Conservation (phyloP, 2,113 vertebrate species). For the Barbus barbus region DNA sequence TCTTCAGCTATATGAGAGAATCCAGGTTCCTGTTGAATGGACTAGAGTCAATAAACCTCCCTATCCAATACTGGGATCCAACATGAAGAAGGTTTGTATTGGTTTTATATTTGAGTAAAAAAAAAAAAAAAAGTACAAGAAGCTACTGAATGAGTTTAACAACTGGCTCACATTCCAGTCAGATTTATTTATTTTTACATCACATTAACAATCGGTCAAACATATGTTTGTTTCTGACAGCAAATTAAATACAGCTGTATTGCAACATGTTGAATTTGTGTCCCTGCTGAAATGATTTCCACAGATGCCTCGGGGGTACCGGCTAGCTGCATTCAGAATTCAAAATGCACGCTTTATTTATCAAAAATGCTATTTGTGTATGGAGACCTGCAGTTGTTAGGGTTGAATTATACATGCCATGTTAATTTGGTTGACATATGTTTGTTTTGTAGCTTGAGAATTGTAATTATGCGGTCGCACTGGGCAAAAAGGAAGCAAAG, state of each 20-base stretch:
- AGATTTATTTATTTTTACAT: not conserved
- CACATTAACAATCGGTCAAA: not conserved
- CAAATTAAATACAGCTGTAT: not conserved
- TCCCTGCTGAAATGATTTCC: constrained; percentile 8
- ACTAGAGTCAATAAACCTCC: constrained; percentile 88
- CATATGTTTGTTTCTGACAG: not conserved
- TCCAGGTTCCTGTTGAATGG: constrained; percentile 86
- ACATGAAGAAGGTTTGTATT: constrained; percentile 89
- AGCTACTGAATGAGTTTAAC: not conserved
- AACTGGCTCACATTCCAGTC: no score
- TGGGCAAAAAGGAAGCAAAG: constrained; percentile 85
- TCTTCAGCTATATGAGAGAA: constrained; percentile 90
- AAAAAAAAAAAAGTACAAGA: no score
- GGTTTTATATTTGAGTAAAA: not conserved
- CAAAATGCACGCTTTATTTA: not conserved
- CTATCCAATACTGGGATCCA: constrained; percentile 83
- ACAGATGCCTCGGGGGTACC: not conserved
- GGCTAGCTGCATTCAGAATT: not conserved
- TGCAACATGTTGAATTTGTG: not conserved
- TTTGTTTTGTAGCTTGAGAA: constrained; percentile 86
- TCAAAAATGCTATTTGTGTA: constrained; percentile 16
- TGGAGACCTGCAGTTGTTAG: not conserved
- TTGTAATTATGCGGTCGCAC: constrained; percentile 92
- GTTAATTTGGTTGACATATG: constrained; percentile 22
- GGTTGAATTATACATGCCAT: constrained; percentile 28